These are phyloP conservation scores for Seira ritae DNA, from an alignment of 2,888 invertebrate species.

Conservation along the genomic window DNA sequence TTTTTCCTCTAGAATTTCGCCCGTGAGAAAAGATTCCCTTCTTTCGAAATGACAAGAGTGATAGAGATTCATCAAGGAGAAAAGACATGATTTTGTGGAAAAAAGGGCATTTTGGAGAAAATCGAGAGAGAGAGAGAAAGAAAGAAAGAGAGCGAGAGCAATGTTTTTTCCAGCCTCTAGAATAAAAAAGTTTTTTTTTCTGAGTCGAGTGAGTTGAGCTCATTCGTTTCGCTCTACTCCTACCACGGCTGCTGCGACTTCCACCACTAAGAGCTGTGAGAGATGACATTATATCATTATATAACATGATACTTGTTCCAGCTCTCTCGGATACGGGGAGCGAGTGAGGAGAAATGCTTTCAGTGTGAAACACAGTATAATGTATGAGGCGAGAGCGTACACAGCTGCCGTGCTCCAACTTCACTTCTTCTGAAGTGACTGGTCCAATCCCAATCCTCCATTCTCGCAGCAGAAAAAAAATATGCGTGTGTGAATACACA, in stretches of 20 bases:
- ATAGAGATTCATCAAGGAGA: too few relatives aligned
- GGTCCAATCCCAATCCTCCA: constrained; percentile 60
- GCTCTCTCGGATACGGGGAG: constrained; percentile 57
- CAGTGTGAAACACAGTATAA: constrained; percentile 60
- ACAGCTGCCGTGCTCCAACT: constrained; percentile 35
- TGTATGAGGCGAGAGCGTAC: constrained; percentile 49
- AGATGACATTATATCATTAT: constrained; percentile 64
- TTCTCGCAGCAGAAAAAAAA: constrained; percentile 19
- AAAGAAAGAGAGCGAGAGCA: constrained; percentile 10
- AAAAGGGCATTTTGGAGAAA: too few relatives aligned
- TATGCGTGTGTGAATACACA: constrained; percentile 41
- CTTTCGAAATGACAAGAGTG: too few relatives aligned
- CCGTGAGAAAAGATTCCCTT: too few relatives aligned
- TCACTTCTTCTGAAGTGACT: constrained; percentile 53
- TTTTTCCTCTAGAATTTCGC: too few relatives aligned
- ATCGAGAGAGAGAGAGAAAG: constrained; percentile 8
- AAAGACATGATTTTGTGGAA: too few relatives aligned
- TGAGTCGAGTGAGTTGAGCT: constrained; percentile 49
- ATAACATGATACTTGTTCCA: constrained; percentile 64
- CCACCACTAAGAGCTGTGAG: constrained; percentile 62
- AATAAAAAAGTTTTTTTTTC: constrained; percentile 18
- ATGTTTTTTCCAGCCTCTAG: constrained; percentile 33
- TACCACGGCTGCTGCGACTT: constrained; percentile 59
- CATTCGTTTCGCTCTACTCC: constrained; percentile 55
- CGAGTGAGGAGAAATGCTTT: constrained; percentile 57